Evolutionary conservation across 2,888 invertebrate species (phyloP).

Genomic region (Pimpla rufipes): DNA sequence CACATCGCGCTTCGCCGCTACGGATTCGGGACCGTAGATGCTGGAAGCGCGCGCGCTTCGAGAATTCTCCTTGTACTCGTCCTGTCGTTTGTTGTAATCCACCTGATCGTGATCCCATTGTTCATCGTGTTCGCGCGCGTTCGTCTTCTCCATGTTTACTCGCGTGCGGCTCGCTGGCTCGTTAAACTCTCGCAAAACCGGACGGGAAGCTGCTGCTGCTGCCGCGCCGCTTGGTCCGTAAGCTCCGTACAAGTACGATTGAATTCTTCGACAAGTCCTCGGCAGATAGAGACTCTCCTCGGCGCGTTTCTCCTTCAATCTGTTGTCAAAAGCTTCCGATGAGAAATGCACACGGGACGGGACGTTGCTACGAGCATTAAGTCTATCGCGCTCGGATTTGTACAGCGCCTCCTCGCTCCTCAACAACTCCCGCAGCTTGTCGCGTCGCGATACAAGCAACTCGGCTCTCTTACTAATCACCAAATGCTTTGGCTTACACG

Average conservation of each 20-base stretch:
- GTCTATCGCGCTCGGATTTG: conserved; percentile 73
- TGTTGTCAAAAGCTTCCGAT: conserved; percentile 75
- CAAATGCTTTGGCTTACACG: conserved; percentile 67
- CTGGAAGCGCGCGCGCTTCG: conserved; percentile 60
- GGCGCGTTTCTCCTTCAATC: conserved; percentile 75
- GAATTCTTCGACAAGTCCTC: conserved; percentile 73
- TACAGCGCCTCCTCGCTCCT: conserved; percentile 77
- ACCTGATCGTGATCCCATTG: conserved; percentile 37
- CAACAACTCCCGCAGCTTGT: conserved; percentile 75
- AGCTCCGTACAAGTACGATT: conserved; percentile 72
- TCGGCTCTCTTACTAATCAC: conserved; percentile 75
- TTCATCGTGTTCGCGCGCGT: conserved; percentile 37
- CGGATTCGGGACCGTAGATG: conserved; percentile 42
- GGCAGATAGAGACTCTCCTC: conserved; percentile 80
- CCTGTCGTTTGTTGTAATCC: conserved; percentile 59
- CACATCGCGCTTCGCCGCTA: background rate
- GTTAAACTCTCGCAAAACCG: conserved; percentile 54
- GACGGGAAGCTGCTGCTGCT: background rate
- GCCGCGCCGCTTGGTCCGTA: conserved; percentile 30
- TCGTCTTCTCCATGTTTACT: conserved; percentile 57
- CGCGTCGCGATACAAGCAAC: conserved; percentile 73
- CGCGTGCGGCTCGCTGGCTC: conserved; percentile 4
- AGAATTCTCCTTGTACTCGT: conserved; percentile 68
- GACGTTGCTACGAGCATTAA: conserved; percentile 49
- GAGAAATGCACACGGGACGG: conserved; percentile 64